Conservation (phyloP, 1,140 invertebrate genomes). For the Cepaea nemoralis region DNA sequence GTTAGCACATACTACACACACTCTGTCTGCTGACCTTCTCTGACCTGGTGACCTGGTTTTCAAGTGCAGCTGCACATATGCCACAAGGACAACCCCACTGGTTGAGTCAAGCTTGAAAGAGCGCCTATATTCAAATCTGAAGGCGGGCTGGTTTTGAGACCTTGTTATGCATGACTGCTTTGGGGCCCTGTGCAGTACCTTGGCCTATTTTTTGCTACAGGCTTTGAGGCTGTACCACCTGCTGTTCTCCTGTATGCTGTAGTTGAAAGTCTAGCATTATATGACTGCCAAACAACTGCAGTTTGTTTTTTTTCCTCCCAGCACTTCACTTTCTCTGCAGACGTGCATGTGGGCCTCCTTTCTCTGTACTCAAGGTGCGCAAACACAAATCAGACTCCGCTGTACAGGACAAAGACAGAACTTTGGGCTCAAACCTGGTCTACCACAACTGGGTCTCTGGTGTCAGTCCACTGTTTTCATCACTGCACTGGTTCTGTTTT, state of each 20-base stretch:
- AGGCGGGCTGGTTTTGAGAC: not conserved
- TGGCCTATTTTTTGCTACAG: not conserved
- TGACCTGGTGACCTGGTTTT: conserved; percentile 30
- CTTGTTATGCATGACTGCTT: conserved; percentile 8
- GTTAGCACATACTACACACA: conserved; percentile 34
- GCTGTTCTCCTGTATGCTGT: not conserved
- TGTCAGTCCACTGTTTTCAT: too few relatives aligned
- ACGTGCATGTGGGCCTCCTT: not conserved
- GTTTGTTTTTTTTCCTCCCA: not conserved
- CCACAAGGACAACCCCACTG: conserved; percentile 4
- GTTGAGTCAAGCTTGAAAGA: not conserved
- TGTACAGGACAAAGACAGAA: not conserved
- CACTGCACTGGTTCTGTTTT: too few relatives aligned
- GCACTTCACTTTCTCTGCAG: not conserved
- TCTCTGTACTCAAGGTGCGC: not conserved
- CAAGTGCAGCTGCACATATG: conserved; percentile 31
- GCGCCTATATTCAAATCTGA: conserved; percentile 7
- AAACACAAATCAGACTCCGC: not conserved
- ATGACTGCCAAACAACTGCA: not conserved
- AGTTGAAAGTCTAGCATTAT: not conserved
- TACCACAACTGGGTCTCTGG: too few relatives aligned
- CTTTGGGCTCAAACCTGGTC: not conserved
- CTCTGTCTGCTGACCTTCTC: conserved; percentile 35
- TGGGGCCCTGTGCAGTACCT: not conserved
- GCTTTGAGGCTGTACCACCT: not conserved